Base-by-base conservation (phyloP, 1,140 invertebrate species). In the Drosophila prosaltans region DNA sequence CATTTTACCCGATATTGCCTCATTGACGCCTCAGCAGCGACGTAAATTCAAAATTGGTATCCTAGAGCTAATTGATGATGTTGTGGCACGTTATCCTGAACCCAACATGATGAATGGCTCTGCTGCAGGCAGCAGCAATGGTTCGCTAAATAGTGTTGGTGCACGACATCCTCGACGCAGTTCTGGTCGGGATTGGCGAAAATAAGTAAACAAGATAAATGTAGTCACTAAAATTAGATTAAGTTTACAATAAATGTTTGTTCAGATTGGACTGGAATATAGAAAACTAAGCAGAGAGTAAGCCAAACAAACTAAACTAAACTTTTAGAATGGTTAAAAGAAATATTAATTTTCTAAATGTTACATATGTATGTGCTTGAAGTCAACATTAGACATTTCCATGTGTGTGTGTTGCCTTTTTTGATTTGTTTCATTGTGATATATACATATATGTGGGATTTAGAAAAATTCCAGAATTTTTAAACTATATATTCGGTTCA, bases 1-100 rank as follows among this genome's bases (percentile, higher is more conserved):
- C 74, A 81, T 92, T 41, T 61, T 92, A 8, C 91, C 91, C 5
- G 91, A 92, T 51, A 86, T 92, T 65, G 80, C 77, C 0, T 72
- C 67, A 1, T 58, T 92, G n/a, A 92, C 89, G 8, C 73, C 89
- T 9, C 80, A 86, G 39, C 91, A 92, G 45, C 91, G 90, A 28
- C 72, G 91, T 36, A 92, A 92, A 32, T 90, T 92, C 26, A 92
- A 92, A 75, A 92, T 92, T 48, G 91, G 91, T 21, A 89, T 92
- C 28, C 73, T 92, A 5, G 89, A 92, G 64, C 74, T 92, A 8
- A 92, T 92, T 10, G 90, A 92, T 40, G 90, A 92, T 58, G 90
- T 92, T 1, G 75, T 92, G 1, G 82, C 88, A 2, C 81, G 91
- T 8, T 91, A 86, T 77, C 90, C 90, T 0, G 60, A 65, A 4